Conservation (phyloP, 2,797 vertebrate species). For the Hafferia zeledoni region DNA sequence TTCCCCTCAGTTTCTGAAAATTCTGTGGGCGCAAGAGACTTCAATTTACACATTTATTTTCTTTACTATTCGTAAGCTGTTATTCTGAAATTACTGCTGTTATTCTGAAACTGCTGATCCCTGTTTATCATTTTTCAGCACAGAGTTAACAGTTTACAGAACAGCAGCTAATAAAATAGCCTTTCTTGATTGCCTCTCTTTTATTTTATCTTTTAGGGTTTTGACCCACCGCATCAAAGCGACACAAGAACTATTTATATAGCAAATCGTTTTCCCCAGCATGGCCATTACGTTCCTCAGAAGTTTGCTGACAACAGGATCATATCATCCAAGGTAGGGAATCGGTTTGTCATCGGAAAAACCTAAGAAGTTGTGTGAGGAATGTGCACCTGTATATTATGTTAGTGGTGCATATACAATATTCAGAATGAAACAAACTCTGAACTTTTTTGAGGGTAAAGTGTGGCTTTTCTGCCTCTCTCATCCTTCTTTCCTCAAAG, state of each 20-base stretch:
- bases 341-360: neutral
- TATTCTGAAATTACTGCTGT: neutral
- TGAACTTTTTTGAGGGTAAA: neutral
- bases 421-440: neutral
- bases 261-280: constrained; percentile 93
- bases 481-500: neutral
- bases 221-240: constrained; percentile 97
- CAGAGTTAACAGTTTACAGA: neutral
- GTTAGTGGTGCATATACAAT: neutral
- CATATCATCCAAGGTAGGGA: constrained; percentile 95
- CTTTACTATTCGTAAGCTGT: neutral
- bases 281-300: constrained; percentile 93
- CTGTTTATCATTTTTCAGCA: neutral
- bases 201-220: constrained; percentile 82
- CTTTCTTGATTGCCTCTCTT: neutral
- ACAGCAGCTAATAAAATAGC: neutral
- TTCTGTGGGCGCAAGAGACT: neutral
- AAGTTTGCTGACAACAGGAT: constrained; percentile 97
- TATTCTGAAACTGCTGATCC: neutral
- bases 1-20: neutral
- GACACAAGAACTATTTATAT: constrained; percentile 97
- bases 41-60: neutral
- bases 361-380: neutral
- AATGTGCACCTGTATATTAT: neutral
- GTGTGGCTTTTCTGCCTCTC: neutral